Evolutionary conservation across 2,888 invertebrate genomes (phyloP), one percentile per base, ranked within the genome.

Genomic region (Euplagia quadripunctaria): DNA sequence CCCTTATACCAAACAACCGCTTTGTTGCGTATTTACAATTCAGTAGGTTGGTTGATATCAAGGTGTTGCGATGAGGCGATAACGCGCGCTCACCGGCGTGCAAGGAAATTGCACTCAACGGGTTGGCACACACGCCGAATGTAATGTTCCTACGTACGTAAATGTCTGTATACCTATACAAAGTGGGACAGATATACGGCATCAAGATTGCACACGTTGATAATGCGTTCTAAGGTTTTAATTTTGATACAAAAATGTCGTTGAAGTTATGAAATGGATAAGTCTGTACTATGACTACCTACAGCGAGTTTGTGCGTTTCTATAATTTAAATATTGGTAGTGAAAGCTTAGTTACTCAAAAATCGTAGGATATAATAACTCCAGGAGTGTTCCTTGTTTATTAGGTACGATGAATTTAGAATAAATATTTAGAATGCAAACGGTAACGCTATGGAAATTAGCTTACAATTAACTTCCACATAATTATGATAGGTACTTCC

Each of bases 41-140:
- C 41, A 55, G 46, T 68, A 8, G 41, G 20, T 65, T 66, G 43
- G 16, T 58, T 49, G 82, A 80, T 74, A 79, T 76, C 74, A 46
- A 82, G 83, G 84, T 85, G 84, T 85, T 77, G 75, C 71, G 86
- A 82, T 86, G 71, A 14, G 0, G 58, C 43, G 86, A 86, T 85
- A 86, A 81, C 76, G 70, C 61, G 73, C 52, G 20, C 64, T 66
- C 72, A 72, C 71, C 66, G 86, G 79, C 86, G 73, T 72, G 73
- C 46, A 73, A 83, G 86, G 86, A 86, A 86, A 86, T 86, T 86
- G 82, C 86, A 84, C 70, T 79, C 82, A 82, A 78, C 86, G 73
- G 66, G 72, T 76, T 72, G 64, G 49, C 67, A 49, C 71, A 20
- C 78, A 70, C 51, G 42, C 63, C 63, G n/a, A 20, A 16, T n/a